These are phyloP conservation scores for Bombus breviceps DNA, from an alignment of 1,140 invertebrate species.

Conservation along the genomic window DNA sequence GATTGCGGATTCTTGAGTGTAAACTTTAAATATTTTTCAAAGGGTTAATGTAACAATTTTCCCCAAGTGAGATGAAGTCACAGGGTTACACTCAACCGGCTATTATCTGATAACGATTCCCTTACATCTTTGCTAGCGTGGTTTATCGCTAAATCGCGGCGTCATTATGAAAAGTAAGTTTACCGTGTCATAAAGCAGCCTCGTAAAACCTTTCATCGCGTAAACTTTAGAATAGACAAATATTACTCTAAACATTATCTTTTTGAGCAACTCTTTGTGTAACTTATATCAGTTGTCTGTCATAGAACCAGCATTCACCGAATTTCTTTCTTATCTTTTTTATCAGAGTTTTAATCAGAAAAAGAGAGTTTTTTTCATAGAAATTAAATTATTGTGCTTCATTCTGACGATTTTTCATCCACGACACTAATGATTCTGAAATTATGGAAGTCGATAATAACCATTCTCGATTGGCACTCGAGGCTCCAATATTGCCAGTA, in stretches of 20 bases:
- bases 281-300: background rate
- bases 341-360: too few species aligned
- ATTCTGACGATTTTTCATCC: background rate
- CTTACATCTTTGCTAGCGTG: background rate
- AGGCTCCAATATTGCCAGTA: background rate
- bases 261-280: background rate
- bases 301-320: background rate
- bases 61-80: background rate
- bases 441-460: background rate
- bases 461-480: background rate
- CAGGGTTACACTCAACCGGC: background rate
- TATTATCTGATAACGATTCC: constrained; percentile 26
- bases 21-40: background rate
- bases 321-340: background rate
- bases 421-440: background rate
- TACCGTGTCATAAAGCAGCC: constrained; percentile 1
- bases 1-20: too few species aligned
- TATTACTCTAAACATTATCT: constrained; percentile 3
- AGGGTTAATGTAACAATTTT: background rate
- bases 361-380: background rate
- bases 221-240: constrained; percentile 16
- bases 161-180: constrained; percentile 29
- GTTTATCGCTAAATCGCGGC: constrained; percentile 34
- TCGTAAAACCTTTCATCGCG: constrained; percentile 5
- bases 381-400: background rate